Conservation (phyloP, 2,113 vertebrate species). For the Leucosticte australis region DNA sequence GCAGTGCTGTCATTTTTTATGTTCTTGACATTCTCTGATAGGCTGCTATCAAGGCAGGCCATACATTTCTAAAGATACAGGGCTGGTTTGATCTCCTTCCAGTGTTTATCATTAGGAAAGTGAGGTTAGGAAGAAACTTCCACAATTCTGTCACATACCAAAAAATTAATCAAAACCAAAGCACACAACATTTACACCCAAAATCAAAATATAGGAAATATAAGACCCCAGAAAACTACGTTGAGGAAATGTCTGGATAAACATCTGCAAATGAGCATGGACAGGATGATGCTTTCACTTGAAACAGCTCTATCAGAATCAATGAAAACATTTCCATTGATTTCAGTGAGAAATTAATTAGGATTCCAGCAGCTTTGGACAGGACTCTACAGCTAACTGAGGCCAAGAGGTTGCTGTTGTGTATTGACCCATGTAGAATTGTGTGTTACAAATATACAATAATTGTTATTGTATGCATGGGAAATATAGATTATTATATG, state of each 20-base stretch:
- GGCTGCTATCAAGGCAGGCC: conserved; percentile 1
- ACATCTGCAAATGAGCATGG: neutral
- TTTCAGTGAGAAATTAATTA: neutral
- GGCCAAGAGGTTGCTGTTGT: neutral
- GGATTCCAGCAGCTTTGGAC: neutral
- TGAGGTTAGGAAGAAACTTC: neutral
- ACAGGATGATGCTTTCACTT: neutral
- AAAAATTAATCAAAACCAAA: neutral
- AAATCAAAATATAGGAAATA: conserved; percentile 32
- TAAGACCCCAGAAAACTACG: neutral
- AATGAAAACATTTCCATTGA: neutral
- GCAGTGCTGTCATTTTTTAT: neutral
- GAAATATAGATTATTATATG: neutral
- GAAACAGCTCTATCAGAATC: neutral
- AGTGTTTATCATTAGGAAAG: neutral
- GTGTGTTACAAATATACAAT: neutral
- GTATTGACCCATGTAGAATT: neutral
- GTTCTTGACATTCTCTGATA: neutral
- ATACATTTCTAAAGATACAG: neutral
- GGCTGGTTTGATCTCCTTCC: neutral
- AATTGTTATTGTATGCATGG: neutral
- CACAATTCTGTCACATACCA: neutral
- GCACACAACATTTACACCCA: neutral
- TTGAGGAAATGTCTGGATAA: conserved; percentile 25
- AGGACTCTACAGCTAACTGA: neutral